Percentiles rank a stretch among this genome's conserved stretches.
Conservation (phyloP, 1,140 invertebrate genomes). For the Cydia strobilella region DNA sequence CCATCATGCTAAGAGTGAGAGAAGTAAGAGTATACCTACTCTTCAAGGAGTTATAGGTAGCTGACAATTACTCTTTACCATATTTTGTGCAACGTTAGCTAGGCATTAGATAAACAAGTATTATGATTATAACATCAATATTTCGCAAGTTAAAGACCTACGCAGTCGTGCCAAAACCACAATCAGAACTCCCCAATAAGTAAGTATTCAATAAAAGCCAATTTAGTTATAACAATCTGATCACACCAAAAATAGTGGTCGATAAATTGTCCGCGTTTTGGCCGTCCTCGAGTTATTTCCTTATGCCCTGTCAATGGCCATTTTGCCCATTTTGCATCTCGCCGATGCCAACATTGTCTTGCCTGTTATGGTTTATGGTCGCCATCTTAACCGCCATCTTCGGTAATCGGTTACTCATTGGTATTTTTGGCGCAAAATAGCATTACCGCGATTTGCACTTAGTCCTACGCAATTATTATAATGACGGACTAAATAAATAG, state of each 20-base stretch:
- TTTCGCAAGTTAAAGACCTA: slow-evolving; percentile 9
- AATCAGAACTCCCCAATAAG: slow-evolving; percentile 15
- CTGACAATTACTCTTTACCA: too few relatives aligned
- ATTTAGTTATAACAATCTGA: slow-evolving; percentile 36
- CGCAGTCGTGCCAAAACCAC: slow-evolving; percentile 14
- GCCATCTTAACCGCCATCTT: slow-evolving; percentile 57
- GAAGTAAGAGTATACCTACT: too few relatives aligned
- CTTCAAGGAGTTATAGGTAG: too few relatives aligned
- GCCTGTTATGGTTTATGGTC: slow-evolving; percentile 50
- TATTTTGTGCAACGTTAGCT: too few relatives aligned
- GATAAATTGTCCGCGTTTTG: slow-evolving; percentile 64
- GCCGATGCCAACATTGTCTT: slow-evolving; percentile 54
- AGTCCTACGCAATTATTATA: slow-evolving; percentile 46
- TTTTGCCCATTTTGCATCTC: slow-evolving; percentile 43
- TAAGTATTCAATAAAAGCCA: slow-evolving; percentile 24
- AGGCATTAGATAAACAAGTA: too few relatives aligned
- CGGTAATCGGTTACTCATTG: slow-evolving; percentile 53
- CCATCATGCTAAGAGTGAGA: too few relatives aligned
- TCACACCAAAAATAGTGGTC: slow-evolving; percentile 55
- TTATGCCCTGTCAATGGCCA: slow-evolving; percentile 60
- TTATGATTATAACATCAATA: background rate
- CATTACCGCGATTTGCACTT: slow-evolving; percentile 47
- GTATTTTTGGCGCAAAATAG: slow-evolving; percentile 57
- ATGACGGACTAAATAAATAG: background rate
- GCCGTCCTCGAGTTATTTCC: slow-evolving; percentile 58